phyloP scores from a whole-genome alignment of 2,113 vertebrate genomes.

The Coracopsis vasa region DNA sequence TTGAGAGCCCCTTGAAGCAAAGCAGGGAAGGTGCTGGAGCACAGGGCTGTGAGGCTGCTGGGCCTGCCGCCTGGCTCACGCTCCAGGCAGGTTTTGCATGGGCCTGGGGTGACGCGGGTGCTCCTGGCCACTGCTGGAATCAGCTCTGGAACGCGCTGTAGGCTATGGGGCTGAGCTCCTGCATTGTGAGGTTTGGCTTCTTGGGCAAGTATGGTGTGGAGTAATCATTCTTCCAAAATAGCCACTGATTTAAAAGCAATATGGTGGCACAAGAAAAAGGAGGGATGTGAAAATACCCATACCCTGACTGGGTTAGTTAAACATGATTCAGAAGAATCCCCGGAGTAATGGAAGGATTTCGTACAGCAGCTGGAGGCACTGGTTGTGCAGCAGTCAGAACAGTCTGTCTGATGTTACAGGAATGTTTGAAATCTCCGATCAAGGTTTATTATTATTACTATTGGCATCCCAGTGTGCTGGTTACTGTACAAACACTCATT shows the following conservation, averaged over 20 bases:
- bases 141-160: background rate
- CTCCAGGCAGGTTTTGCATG: rapidly evolving
- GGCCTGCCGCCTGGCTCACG: rapidly evolving
- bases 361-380: background rate
- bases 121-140: background rate
- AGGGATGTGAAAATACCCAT: background rate
- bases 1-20: background rate
- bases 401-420: background rate
- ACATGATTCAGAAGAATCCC: background rate
- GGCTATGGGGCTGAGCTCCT: rapidly evolving
- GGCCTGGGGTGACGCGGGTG: rapidly evolving
- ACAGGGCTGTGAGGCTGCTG: background rate
- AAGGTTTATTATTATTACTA: slow-evolving; percentile 14
- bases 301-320: background rate
- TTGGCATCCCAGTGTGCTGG: background rate
- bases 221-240: background rate
- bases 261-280: background rate
- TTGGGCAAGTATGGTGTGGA: rapidly evolving
- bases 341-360: background rate
- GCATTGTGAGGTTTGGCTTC: rapidly evolving
- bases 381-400: background rate
- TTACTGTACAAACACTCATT: slow-evolving; percentile 10
- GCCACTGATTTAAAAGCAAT: background rate
- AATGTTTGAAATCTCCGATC: slow-evolving; percentile 17
- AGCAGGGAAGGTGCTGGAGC: background rate